Base-by-base conservation (phyloP, 2,797 vertebrate genomes). In the Myoxocephalus aenaeus region DNA sequence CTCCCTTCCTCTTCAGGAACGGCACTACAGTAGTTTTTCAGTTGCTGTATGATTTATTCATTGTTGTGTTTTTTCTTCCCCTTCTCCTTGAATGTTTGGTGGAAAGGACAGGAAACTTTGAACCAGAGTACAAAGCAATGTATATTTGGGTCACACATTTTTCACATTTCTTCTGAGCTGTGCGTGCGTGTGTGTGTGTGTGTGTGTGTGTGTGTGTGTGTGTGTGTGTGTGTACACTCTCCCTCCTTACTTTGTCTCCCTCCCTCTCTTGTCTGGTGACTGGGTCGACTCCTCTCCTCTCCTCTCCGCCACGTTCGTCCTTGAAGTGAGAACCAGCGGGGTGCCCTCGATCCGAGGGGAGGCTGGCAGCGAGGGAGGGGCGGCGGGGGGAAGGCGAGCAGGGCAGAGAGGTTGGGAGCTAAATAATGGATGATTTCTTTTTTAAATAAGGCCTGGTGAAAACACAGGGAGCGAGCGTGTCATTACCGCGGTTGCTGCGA, bases 371-470 rank as follows among this genome's bases (percentile, higher is more conserved):
- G 70, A 62, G 17, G 67, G 61, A 20, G 54, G 46, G 17, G n/a
- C 9, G 46, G 46, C 1, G 14, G 5, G 7, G 53, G 8, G 1
- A 9, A 27, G 75, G 73, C 59, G 73, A 78, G 67, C 75, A 87
- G 90, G 90, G 89, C 90, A 83, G 80, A 90, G 86, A 91, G 94
- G 92, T 88, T 93, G 84, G 79, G 87, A 93, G 91, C 90, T 94
- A 93, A 95, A 95, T 95, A 94, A 95, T 95, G 92, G 90, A 94
- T 93, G 90, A 93, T 93, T 94, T 93, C 89, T 92, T 92, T 91
- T 93, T 94, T 92, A 91, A 95, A 94, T 93, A 90, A 92, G 87
- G 75, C 76, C 72, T 48, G 81, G 84, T 80, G 81, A 85, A 90
- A 91, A 86, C 75, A 79, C 75, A 81, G 84, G 73, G 80, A 82